Conservation (phyloP, 1,140 invertebrate genomes). For the Ctenoplectra terminalis region DNA sequence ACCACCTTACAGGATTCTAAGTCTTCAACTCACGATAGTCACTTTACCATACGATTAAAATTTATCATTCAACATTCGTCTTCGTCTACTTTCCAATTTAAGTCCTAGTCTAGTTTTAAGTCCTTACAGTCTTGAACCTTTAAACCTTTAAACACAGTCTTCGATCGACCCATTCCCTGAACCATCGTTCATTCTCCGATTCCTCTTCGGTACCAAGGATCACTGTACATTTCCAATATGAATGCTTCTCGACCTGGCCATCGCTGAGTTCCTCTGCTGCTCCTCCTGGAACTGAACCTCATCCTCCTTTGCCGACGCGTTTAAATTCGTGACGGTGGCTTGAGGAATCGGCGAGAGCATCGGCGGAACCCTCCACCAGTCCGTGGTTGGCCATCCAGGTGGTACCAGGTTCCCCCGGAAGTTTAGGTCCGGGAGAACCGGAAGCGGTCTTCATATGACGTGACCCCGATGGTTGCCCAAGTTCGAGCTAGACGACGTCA, state of each 20-base stretch:
- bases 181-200: not conserved
- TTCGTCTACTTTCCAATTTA: not conserved
- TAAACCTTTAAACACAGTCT: not conserved
- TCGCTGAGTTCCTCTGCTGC: slow-evolving; percentile 52
- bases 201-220: not conserved
- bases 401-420: slow-evolving; percentile 82
- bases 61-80: not conserved
- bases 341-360: slow-evolving; percentile 77
- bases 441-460: slow-evolving; percentile 92
- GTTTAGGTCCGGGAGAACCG: slow-evolving; percentile 87
- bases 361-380: slow-evolving; percentile 81
- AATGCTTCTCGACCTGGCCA: slow-evolving; percentile 55
- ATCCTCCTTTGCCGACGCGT: slow-evolving; percentile 61
- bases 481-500: slow-evolving; percentile 77
- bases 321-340: slow-evolving; percentile 69
- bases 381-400: slow-evolving; percentile 72
- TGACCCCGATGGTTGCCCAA: slow-evolving; percentile 79
- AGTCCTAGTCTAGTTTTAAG: too few relatives aligned
- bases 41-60: not conserved
- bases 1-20: not conserved
- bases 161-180: not conserved
- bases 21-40: not conserved
- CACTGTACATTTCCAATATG: slow-evolving; percentile 63
- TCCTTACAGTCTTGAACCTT: too few relatives aligned
- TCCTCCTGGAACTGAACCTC: slow-evolving; percentile 59